Conservation (phyloP, 1,140 invertebrate genomes). For the Scaptomyza pallida region DNA sequence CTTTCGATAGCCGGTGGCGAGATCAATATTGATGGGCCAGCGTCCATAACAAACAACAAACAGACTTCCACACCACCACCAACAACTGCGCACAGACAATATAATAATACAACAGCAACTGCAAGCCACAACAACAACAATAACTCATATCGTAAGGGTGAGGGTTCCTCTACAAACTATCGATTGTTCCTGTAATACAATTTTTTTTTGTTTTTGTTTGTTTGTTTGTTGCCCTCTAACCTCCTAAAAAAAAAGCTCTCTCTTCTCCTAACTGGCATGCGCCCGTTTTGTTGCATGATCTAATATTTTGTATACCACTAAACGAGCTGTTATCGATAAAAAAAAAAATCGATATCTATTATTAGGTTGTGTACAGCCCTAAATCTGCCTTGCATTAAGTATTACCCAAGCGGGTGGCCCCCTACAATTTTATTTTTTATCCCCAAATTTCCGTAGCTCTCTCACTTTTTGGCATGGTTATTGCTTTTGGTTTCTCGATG, state of each 20-base stretch:
- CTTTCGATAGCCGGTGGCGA: constrained; percentile 79
- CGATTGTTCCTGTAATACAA: constrained; percentile 36
- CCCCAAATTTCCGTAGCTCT: constrained; percentile 39
- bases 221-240: constrained; percentile 30
- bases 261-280: constrained; percentile 20
- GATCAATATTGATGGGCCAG: constrained; percentile 83
- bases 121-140: constrained; percentile 65
- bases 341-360: background rate
- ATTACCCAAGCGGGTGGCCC: constrained; percentile 14
- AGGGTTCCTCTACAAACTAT: constrained; percentile 51
- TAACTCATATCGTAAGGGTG: constrained; percentile 82
- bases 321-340: background rate
- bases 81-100: constrained; percentile 49
- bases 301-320: constrained; percentile 12
- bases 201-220: constrained; percentile 31
- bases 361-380: constrained; percentile 7
- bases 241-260: constrained; percentile 1
- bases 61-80: constrained; percentile 53
- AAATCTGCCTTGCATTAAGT: constrained; percentile 17
- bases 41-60: constrained; percentile 57
- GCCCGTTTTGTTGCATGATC: constrained; percentile 22
- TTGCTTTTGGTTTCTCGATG: constrained; percentile 47
- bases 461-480: constrained; percentile 39
- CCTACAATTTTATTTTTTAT: constrained; percentile 15
- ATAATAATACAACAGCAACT: constrained; percentile 53